Conservation (phyloP, 2,888 invertebrate species). For the Gastrophysa polygoni region DNA sequence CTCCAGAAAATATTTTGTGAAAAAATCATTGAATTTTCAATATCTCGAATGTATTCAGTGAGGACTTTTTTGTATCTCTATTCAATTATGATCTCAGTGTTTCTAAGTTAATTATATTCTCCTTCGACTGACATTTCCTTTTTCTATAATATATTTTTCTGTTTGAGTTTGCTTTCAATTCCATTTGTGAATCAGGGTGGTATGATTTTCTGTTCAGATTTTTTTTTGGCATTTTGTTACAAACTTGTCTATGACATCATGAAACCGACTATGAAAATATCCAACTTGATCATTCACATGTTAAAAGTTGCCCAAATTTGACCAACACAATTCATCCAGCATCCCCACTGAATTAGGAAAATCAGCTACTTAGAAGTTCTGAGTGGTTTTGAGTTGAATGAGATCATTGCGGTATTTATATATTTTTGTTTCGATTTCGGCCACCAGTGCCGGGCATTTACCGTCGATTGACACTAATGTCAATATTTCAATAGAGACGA, state of each 20-base stretch:
- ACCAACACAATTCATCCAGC: not conserved
- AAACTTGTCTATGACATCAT: not conserved
- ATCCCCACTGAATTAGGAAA: not conserved
- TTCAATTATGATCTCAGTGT: not conserved
- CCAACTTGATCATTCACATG: not conserved
- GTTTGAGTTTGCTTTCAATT: slow-evolving; percentile 3
- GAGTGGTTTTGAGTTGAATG: too few species aligned
- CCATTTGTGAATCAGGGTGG: not conserved
- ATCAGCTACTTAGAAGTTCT: too few species aligned
- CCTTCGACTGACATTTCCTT: not conserved
- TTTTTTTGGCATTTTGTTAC: slow-evolving; percentile 1
- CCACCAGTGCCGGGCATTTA: not conserved
- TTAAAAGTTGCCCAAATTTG: slow-evolving; percentile 3
- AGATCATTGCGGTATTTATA: too few species aligned
- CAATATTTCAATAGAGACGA: not conserved
- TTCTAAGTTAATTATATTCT: not conserved
- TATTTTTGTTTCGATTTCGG: not conserved
- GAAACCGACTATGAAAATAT: not conserved
- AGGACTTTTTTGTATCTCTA: not conserved
- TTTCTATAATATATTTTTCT: not conserved
- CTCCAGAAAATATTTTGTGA: slow-evolving; percentile 1
- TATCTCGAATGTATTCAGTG: not conserved
- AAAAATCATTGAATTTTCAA: not conserved
- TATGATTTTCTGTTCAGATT: not conserved
- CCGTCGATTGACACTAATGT: not conserved